Conservation (phyloP, 2,113 vertebrate genomes). For the Serinus canaria region DNA sequence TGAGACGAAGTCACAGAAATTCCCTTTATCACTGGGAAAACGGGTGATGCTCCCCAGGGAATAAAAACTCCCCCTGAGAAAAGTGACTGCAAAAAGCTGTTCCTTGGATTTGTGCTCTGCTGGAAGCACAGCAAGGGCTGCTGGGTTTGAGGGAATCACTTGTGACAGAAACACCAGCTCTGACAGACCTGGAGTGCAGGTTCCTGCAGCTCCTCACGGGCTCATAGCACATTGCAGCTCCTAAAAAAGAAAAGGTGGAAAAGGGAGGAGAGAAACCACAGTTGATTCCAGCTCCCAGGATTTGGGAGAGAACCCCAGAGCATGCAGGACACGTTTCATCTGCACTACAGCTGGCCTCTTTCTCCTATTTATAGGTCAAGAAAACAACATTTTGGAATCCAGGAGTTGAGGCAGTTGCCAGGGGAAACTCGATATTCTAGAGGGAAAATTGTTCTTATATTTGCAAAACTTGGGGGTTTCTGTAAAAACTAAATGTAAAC, state of each 20-base stretch:
- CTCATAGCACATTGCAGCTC: not conserved
- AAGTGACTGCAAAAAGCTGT: not conserved
- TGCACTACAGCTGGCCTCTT: conserved; percentile 5
- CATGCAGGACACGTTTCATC: conserved; percentile 3
- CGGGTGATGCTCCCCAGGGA: not conserved
- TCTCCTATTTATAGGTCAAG: conserved; percentile 38
- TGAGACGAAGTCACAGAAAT: not conserved
- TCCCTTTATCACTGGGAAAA: not conserved
- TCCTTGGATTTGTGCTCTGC: not conserved
- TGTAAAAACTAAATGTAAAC: conserved; percentile 42
- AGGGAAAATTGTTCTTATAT: conserved; percentile 39
- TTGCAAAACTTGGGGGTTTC: conserved; percentile 55
- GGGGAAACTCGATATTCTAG: conserved; percentile 45
- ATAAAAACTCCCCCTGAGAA: accelerated
- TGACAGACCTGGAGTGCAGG: not conserved
- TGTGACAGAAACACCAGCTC: not conserved
- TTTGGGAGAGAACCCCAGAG: not conserved
- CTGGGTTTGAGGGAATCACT: accelerated
- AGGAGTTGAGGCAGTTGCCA: conserved; percentile 45
- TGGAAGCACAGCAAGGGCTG: not conserved
- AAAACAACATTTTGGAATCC: conserved; percentile 8
- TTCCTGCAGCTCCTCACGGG: not conserved
- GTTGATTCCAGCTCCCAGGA: not conserved
- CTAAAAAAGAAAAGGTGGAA: not conserved
- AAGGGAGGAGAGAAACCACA: not conserved